phyloP scores from a whole-genome alignment of 2,888 invertebrate species.

The Eilema sororculum region DNA sequence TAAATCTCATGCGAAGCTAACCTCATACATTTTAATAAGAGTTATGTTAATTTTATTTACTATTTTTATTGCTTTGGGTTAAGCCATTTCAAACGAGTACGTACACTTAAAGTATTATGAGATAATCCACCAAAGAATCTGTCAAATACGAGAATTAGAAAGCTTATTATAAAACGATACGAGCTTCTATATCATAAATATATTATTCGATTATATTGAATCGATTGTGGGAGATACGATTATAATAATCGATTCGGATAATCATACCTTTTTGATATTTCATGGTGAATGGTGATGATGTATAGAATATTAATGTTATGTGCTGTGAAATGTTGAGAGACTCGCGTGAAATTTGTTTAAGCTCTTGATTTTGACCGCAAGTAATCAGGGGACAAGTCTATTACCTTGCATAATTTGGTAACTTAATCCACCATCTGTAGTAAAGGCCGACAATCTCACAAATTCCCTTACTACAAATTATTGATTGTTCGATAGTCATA shows the following conservation, averaged over 20 bases:
- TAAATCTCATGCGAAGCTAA: background rate
- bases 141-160: slow-evolving; percentile 45
- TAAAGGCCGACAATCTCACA: too few relatives aligned
- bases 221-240: slow-evolving; percentile 28
- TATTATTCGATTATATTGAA: slow-evolving; percentile 32
- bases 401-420: too few relatives aligned
- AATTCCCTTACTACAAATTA: too few relatives aligned
- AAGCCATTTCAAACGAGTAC: slow-evolving; percentile 21
- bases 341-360: background rate
- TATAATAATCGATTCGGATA: slow-evolving; percentile 23
- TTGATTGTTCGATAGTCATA: too few relatives aligned
- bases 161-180: slow-evolving; percentile 52
- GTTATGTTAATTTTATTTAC: background rate
- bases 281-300: slow-evolving; percentile 16
- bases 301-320: background rate
- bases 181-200: slow-evolving; percentile 25
- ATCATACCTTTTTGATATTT: slow-evolving; percentile 32
- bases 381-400: too few relatives aligned
- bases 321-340: background rate
- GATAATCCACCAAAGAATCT: slow-evolving; percentile 51
- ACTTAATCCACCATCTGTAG: too few relatives aligned
- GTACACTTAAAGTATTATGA: slow-evolving; percentile 21
- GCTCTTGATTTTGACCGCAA: background rate
- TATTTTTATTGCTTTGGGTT: slow-evolving; percentile 37
- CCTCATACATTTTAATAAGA: background rate